A percentile compares a stretch with the other conserved stretches of the same genome.
These are phyloP conservation scores for Spinus pinus DNA, from an alignment of 2,797 vertebrate genomes.

Conservation along the genomic window DNA sequence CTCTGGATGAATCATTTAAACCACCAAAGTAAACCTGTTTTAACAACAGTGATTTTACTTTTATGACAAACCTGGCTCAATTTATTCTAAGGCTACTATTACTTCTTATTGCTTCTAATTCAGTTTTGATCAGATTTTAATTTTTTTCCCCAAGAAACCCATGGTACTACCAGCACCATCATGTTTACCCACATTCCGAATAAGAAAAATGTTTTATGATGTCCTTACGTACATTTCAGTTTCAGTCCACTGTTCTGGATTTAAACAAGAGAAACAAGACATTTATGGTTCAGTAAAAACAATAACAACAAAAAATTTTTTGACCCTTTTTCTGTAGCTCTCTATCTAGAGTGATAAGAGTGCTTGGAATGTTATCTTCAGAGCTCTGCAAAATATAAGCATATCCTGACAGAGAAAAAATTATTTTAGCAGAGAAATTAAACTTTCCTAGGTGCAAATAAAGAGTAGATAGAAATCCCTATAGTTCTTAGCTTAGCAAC, in stretches of 20 bases:
- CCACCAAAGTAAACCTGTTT: background rate
- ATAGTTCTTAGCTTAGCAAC: background rate
- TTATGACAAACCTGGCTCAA: background rate
- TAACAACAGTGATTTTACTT: background rate
- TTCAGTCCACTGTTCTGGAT: background rate
- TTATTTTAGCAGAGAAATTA: background rate
- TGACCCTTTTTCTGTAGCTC: background rate
- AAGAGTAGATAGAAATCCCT: background rate
- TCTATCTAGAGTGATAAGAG: background rate
- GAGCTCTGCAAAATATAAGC: background rate
- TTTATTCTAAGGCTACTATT: background rate
- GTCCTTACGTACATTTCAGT: background rate
- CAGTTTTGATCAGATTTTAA: background rate
- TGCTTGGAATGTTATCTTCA: background rate
- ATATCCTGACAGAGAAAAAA: background rate
- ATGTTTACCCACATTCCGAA: background rate
- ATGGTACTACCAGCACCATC: background rate
- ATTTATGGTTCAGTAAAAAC: background rate
- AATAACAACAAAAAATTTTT: background rate
- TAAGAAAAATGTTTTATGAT: background rate
- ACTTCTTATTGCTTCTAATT: background rate
- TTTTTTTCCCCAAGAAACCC: background rate
- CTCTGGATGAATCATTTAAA: background rate
- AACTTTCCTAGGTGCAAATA: background rate
- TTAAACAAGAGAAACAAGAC: background rate